Evolutionary conservation across 2,113 vertebrate genomes (phyloP).

Genomic region (Phalacrocorax carbo): DNA sequence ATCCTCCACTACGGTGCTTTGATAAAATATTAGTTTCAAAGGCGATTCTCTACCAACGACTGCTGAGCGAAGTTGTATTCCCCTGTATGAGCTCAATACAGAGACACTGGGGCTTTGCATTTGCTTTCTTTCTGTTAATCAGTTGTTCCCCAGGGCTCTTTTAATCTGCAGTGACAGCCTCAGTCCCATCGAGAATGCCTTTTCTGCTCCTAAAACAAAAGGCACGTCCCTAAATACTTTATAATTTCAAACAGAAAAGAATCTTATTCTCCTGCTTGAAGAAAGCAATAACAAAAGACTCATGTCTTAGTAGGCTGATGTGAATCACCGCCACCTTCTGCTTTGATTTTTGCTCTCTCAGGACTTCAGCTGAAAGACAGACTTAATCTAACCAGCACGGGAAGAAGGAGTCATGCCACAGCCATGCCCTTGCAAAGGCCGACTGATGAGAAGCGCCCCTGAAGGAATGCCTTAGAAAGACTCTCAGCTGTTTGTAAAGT

Average conservation of each 20-base stretch:
- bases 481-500: conserved; percentile 26
- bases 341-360: background rate
- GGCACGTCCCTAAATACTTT: background rate
- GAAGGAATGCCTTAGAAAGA: background rate
- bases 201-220: conserved; percentile 6
- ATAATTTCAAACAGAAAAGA: background rate
- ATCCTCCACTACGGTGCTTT: background rate
- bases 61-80: background rate
- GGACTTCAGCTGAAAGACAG: background rate
- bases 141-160: background rate
- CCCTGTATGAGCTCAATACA: background rate
- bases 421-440: background rate
- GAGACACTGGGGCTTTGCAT: background rate
- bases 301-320: background rate
- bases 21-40: conserved; percentile 2
- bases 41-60: background rate
- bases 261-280: background rate
- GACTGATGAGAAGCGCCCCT: background rate
- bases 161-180: background rate
- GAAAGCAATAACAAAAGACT: background rate
- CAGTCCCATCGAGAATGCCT: background rate
- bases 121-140: background rate
- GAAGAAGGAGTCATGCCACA: background rate
- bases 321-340: background rate
- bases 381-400: background rate